Percentiles rank a stretch among this genome's conserved stretches.
Evolutionary conservation across 2,888 invertebrate genomes (phyloP).

Genomic region (Agriopis leucophaearia): DNA sequence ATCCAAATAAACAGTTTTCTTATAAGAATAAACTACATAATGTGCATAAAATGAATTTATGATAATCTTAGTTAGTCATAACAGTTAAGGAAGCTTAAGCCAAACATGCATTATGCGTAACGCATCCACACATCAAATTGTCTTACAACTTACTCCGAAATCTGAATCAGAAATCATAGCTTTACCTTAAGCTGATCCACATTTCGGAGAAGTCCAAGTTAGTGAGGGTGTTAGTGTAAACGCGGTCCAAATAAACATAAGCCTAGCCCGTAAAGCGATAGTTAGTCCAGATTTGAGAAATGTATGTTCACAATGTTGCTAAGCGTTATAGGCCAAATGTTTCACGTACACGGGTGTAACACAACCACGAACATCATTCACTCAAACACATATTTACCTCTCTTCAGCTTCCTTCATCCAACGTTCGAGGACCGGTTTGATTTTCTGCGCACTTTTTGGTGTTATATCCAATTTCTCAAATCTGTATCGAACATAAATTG

Average conservation of each 20-base stretch:
- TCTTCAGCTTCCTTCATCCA: constrained; percentile 99
- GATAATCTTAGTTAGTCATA: background rate
- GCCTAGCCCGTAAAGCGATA: constrained; percentile 76
- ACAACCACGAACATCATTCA: constrained; percentile 79
- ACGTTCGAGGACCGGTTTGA: constrained; percentile 98
- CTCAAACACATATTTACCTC: constrained; percentile 89
- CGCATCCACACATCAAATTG: constrained; percentile 41
- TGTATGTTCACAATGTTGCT: constrained; percentile 76
- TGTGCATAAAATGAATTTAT: constrained; percentile 10
- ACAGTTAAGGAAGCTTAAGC: constrained; percentile 16
- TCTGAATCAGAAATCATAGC: constrained; percentile 44
- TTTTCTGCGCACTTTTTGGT: constrained; percentile 99
- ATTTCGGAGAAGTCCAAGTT: constrained; percentile 34
- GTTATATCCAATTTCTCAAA: constrained; percentile 99
- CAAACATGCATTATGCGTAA: constrained; percentile 43
- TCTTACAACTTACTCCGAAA: constrained; percentile 40
- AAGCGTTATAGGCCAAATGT: constrained; percentile 84
- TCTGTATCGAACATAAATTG: constrained; percentile 89
- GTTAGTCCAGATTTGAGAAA: constrained; percentile 87
- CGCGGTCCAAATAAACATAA: constrained; percentile 63
- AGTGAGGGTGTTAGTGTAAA: constrained; percentile 51
- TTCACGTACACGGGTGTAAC: constrained; percentile 78
- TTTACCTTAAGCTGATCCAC: constrained; percentile 24
- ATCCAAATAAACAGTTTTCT: background rate
- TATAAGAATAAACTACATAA: background rate